Base-by-base conservation (phyloP, 2,113 vertebrate genomes). In the Casuarius casuarius region DNA sequence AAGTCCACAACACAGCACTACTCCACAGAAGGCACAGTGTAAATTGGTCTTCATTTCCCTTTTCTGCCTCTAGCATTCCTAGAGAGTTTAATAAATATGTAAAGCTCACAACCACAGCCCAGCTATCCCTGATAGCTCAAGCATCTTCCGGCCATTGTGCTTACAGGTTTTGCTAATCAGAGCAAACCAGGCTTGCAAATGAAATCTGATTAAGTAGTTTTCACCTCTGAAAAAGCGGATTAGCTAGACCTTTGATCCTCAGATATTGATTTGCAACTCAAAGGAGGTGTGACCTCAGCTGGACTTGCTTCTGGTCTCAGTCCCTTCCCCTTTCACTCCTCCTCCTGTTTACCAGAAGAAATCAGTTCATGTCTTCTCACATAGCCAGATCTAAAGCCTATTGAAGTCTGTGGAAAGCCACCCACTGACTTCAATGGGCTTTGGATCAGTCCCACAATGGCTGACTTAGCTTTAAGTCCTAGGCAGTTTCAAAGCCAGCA, bases 251-350 rank as follows among this genome's bases (percentile, higher is more conserved):
- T 98, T 98, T 98, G 98, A 98, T 98, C 97, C 97, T 98, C 95
- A 97, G 97, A 96, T 97, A 97, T 97, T 97, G 95, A 98, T 98
- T 98, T 98, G 98, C 98, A 98, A 98, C 97, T 98, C 98, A 98
- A 98, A 98, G 96, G 97, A 98, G 98, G 98, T 97, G 97, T 98
- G 98, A 98, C 91, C 98, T 98, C 97, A 97, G 98, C 97, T 97
- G 97, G 96, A 90, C 95, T 96, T 96, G 96, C 97, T 98, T 97
- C 96, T 97, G 97, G 97, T 98, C 97, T 97, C 97, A 96, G 88
- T 94, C 97, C 96, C 84, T 97, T 97, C 95, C 95, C 97, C 95
- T 95, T 96, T 97, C 97, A 86, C 89, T 97, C 93, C 95, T 89
- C 82, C 95, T 96, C 96, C 97, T 95, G 92, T 97, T 98, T 98